Evolutionary conservation across 2,113 vertebrate genomes (phyloP), one percentile per base, ranked within the genome.

Genomic region (Eonycteris spelaea): DNA sequence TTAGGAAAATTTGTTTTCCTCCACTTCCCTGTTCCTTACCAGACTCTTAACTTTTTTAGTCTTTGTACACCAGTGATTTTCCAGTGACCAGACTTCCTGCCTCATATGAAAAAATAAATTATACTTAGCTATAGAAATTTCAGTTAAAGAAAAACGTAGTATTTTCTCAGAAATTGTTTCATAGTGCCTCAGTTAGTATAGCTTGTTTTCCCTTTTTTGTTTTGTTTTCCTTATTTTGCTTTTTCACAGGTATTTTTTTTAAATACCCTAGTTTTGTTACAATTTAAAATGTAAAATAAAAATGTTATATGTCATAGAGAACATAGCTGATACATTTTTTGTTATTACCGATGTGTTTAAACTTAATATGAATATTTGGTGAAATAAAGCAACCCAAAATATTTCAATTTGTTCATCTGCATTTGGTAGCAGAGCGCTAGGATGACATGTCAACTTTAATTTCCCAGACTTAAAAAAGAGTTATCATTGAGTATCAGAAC

Each of bases 251-350:
- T n/a, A 21, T 75, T 55, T 78, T 55, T 78, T 94, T 85, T 45
- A 30, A 87, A 10, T 73, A 53, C 18, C 61, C 15, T 65, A 75
- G 24, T 75, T 92, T 83, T 48, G 12, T 35, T 75, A 24, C 70
- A 68, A 79, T 73, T 96, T 90, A 85, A 96, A 71, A 90, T 70
- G 40, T 65, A 61, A 89, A 91, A 51, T 53, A 85, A 38, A 45
- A 19, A 26, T 63, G 86, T 77, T 86, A 14, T 19, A 4, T 57
- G 19, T 85, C 45, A 67, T 73, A 87, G 28, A 80, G 63, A 67
- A 82, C 9, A 38, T 43, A 87, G 12, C 67, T 40, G 43, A 77
- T 89, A 68, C 2, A 13, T 70, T 92, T 89, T 12, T 80, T 80
- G 68, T 48, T 48, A 48, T 48, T 48, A 51, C 15, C 15, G 51